Evolutionary conservation across 2,113 vertebrate species (phyloP), one percentile per base, ranked within the genome.

Genomic region (Vimba vimba): DNA sequence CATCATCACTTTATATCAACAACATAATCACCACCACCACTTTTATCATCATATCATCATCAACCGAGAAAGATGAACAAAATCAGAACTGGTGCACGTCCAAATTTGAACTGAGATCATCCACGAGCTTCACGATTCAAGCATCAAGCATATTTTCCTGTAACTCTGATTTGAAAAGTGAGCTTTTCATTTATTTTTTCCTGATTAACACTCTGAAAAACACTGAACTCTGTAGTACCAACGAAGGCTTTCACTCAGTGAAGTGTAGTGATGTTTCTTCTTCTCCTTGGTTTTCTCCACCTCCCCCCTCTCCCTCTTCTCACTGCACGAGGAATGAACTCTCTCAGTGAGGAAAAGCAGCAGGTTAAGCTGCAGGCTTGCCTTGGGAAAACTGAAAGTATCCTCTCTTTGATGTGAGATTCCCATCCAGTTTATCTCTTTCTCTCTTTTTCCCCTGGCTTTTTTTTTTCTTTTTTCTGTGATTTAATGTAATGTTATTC

Each of bases 201-300:
- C 39, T 17, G 39, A 47, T 10, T 64, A n/a, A 59, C 68, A 60
- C 36, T 39, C 68, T 75, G 36, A 62, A 75, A 84, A 74, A 27
- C 78, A 17, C 60, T 60, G 33, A 84, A 60, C 74, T 62, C 68
- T 47, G 45, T 30, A 19, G n/a, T 27, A 17, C 66, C 66, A 69
- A 64, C 36, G 15, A 80, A 76, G 25, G 50, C 77, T 81, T 91
- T 94, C 92, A 87, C 87, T 90, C 93, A 55, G 52, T 55, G 15
- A 55, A 55, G 47, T 50, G 47, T 43, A 12, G 50, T 91, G 79
- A 71, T 82, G 85, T 82, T 68, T 21, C 81, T 87, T 91, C 43
- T 43, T 52, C 77, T 52, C 10, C 5, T 36, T 50, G 39, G 23
- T 81, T 36, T 21, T 89, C 89, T 85, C 87, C 84, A 59, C 68